These are phyloP conservation scores for Actinia equina DNA, from an alignment of 64 coral and sea anemone species.

Conservation along the genomic window DNA sequence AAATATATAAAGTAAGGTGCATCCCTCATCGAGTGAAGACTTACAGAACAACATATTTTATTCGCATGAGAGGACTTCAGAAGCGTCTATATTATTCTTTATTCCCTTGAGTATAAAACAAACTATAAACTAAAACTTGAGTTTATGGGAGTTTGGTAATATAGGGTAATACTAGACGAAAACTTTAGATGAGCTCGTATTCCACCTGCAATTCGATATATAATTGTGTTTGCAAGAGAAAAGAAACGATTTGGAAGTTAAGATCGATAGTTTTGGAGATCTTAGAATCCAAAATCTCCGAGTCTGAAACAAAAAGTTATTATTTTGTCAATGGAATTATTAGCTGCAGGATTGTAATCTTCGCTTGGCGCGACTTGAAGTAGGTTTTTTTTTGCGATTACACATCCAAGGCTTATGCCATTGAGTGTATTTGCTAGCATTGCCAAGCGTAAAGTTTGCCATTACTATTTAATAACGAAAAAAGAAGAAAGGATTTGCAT, in stretches of 20 bases:
- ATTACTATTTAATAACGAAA: slow-evolving; percentile 25
- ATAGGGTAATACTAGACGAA: neutral
- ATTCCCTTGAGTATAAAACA: neutral
- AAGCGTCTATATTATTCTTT: neutral
- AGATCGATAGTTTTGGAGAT: neutral
- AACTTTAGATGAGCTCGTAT: neutral
- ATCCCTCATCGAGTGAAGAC: neutral
- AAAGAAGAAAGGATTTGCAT: neutral
- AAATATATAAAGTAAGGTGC: neutral
- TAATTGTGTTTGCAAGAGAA: neutral
- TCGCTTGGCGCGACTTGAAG: neutral
- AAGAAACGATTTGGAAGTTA: neutral
- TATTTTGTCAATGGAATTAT: too few relatives aligned
- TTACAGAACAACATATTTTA: neutral
- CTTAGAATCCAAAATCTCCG: neutral
- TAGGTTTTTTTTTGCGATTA: neutral
- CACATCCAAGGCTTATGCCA: neutral
- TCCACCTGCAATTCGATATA: neutral
- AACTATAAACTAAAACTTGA: neutral
- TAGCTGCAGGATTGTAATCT: neutral
- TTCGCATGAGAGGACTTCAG: neutral
- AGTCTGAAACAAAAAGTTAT: neutral
- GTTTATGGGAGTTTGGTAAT: neutral
- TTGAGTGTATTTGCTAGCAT: too few relatives aligned
- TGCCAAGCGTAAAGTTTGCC: neutral